These are phyloP conservation scores for Alligator mississippiensis DNA, from an alignment of 2,113 vertebrate species.

Conservation along the genomic window DNA sequence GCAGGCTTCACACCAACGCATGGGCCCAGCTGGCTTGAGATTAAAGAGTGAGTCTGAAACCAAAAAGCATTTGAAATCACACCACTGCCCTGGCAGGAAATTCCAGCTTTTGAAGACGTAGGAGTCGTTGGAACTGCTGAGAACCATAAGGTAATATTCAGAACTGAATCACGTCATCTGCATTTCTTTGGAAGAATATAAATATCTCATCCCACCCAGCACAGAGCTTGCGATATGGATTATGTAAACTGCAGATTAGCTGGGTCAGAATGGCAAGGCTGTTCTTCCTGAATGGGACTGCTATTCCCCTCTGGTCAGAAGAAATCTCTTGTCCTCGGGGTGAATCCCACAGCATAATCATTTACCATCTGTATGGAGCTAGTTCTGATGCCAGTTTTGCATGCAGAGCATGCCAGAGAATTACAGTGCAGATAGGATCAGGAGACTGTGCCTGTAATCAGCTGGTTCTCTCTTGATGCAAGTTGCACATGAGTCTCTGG, in stretches of 20 bases:
- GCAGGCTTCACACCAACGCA: slow-evolving; percentile 64
- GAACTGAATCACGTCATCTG: slow-evolving; percentile 46
- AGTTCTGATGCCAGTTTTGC: not conserved
- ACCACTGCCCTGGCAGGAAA: slow-evolving; percentile 74
- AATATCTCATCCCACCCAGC: not conserved
- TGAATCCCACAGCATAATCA: slow-evolving; percentile 8
- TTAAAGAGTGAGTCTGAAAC: slow-evolving; percentile 66
- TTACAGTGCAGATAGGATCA: slow-evolving; percentile 39
- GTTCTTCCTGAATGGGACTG: not conserved
- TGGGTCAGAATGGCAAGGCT: not conserved
- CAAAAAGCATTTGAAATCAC: slow-evolving; percentile 72
- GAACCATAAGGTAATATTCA: slow-evolving; percentile 50
- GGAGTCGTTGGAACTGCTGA: slow-evolving; percentile 49
- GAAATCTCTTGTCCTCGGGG: slow-evolving; percentile 1
- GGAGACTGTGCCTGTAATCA: slow-evolving; percentile 49
- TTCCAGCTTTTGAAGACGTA: slow-evolving; percentile 70
- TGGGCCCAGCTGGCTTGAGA: slow-evolving; percentile 75
- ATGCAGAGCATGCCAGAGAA: slow-evolving; percentile 13
- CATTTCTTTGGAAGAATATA: not conserved
- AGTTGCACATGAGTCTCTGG: not conserved
- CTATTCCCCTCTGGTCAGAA: not conserved
- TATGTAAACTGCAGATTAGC: not conserved
- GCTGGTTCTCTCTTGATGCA: not conserved
- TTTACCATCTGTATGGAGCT: not conserved
- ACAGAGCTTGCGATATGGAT: accelerated